Base-by-base conservation (phyloP, 2,888 invertebrate species). In the Agrochola lota region DNA sequence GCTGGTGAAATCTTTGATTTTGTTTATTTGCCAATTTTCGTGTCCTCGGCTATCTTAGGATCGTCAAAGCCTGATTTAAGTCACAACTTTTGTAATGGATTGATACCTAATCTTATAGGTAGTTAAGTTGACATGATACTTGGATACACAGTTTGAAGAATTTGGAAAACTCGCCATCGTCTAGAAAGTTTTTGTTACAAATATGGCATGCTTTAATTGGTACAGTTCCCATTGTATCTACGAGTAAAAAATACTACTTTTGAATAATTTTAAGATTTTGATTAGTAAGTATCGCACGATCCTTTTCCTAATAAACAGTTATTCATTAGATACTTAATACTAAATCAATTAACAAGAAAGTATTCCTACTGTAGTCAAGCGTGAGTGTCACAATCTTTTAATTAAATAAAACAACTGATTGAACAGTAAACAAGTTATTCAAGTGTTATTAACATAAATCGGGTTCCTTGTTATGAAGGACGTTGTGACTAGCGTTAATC, bases 331-430 rank as follows among this genome's bases (percentile, higher is more conserved):
- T 52, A 9, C 23, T 52, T 9, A 52, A 8, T 52, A 23, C 3
- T 23, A 9, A 52, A 52, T 55, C 55, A 55, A 73, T 49, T 15
- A 15, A 71, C 69, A 67, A 71, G 62, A 67, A 68, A 83, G 49
- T 72, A 35, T 71, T 59, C 12, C 35, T 23, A 26, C 23, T 43
- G 23, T 30, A 52, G 17, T 73, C 59, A 86, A 89, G 81, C 88
- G 88, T 77, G 81, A 73, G 71, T 71, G 70, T 70, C 35, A 81
- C 89, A 91, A 91, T 91, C 91, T 91, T 90, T 89, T 87, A 90
- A 93, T 93, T 93, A 90, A 93, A 93, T 91, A 90, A 91, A 90
- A 91, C 90, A 92, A 91, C 86, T 90, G 89, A 89, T 91, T 73
- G 67, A 88, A 91, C 88, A 87, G 83, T 87, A 81, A 75, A 82